Evolutionary conservation across 2,797 vertebrate species (phyloP).

Genomic region (Sebastes umbrosus): DNA sequence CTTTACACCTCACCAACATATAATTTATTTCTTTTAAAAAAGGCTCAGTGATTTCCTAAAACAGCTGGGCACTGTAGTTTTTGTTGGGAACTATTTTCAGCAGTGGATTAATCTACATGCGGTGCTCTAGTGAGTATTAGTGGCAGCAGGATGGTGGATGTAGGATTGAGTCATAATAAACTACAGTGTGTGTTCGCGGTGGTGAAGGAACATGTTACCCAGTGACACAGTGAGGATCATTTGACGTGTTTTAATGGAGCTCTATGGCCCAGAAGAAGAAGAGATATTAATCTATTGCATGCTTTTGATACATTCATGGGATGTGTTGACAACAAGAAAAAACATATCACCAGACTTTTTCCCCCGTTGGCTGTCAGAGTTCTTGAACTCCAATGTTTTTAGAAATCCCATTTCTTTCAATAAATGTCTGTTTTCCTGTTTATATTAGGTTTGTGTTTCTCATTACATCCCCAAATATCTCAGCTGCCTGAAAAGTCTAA

Average conservation of each 20-base stretch:
- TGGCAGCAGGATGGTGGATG: too few relatives aligned
- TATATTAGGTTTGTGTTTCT: background rate
- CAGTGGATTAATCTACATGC: background rate
- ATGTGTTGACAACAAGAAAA: too few relatives aligned
- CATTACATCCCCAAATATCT: background rate
- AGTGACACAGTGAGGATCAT: background rate
- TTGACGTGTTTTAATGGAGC: background rate
- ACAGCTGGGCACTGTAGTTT: background rate
- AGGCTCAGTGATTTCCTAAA: background rate
- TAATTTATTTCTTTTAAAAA: background rate
- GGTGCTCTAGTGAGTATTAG: too few relatives aligned
- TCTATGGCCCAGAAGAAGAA: background rate
- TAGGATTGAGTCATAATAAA: too few relatives aligned
- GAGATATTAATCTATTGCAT: background rate
- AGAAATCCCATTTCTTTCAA: background rate
- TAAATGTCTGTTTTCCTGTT: background rate
- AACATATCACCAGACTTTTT: background rate
- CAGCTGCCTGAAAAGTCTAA: slow-evolving; percentile 1
- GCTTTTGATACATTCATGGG: background rate
- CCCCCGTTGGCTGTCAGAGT: background rate
- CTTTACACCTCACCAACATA: background rate
- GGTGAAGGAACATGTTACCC: background rate
- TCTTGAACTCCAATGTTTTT: background rate
- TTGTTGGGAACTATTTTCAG: background rate
- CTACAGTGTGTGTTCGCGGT: background rate